Conservation (phyloP, 2,797 vertebrate genomes). For the Adelosebastes latens region DNA sequence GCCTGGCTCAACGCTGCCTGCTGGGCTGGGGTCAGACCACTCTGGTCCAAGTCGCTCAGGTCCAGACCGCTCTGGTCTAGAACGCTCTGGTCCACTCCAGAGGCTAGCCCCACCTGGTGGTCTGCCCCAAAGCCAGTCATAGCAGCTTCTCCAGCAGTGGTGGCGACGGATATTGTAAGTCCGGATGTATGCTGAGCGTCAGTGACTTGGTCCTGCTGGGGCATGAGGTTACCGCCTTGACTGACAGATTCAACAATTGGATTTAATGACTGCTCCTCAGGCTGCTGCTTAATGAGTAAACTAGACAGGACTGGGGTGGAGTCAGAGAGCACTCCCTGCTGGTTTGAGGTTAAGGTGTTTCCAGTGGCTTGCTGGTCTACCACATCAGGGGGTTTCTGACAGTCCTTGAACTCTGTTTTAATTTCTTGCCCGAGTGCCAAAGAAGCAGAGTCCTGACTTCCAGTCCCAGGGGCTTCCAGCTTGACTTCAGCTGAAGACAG, state of each 20-base stretch:
- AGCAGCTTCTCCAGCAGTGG: slow-evolving; percentile 78
- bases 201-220: slow-evolving; percentile 81
- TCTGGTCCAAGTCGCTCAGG: slow-evolving; percentile 72
- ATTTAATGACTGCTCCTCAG: slow-evolving; percentile 84
- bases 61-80: slow-evolving; percentile 78
- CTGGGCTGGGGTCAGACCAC: slow-evolving; percentile 81
- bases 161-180: slow-evolving; percentile 65
- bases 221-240: slow-evolving; percentile 78
- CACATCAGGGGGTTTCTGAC: slow-evolving; percentile 71
- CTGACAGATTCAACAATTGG: slow-evolving; percentile 83
- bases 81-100: slow-evolving; percentile 75
- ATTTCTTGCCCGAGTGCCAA: slow-evolving; percentile 73
- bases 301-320: slow-evolving; percentile 92
- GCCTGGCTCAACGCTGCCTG: slow-evolving; percentile 85
- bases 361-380: slow-evolving; percentile 74
- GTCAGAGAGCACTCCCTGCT: slow-evolving; percentile 85
- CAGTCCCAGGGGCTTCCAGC: slow-evolving; percentile 73
- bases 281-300: slow-evolving; percentile 90
- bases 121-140: slow-evolving; percentile 82
- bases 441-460: slow-evolving; percentile 61
- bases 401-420: slow-evolving; percentile 84
- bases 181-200: slow-evolving; percentile 74
- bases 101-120: slow-evolving; percentile 77
- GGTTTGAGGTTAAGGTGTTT: slow-evolving; percentile 63
- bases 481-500: slow-evolving; percentile 77